Base-by-base conservation (phyloP, 2,113 vertebrate genomes). In the Lipophrys pholis region DNA sequence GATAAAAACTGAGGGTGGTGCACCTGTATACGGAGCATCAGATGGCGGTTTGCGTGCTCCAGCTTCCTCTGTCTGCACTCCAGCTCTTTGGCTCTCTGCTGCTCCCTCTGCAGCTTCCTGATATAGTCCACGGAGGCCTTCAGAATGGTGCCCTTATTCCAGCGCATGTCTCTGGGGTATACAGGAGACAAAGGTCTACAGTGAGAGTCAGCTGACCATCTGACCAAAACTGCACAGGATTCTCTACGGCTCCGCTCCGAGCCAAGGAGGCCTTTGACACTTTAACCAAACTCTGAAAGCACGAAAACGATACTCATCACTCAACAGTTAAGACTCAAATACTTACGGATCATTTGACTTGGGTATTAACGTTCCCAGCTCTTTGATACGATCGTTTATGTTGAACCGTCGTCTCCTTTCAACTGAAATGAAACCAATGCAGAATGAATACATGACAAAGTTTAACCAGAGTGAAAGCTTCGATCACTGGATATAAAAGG, bases 111-210 rank as follows among this genome's bases (percentile, higher is more conserved):
- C 46, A 99, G 91, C 78, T 95, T 97, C 7, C 96, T 94, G 87
- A 98, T 98, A 48, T 98, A 98, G 90, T 98, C 97, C 73, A 98
- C 97, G 0, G 97, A 98, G 0, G 96, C 97, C 80, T 98, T 98
- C 43, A 98, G 91, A 89, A 98, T 98, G 63, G 96, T 98, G 49
- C 97, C 97, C 84, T 98, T 98, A 90, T 98, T 98, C 97, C 96
- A 98, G 79, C 97, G 96, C 94, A 96, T 95, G 84, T 98, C 97
- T 84, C 96, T 98, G 87, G 67, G 72, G 80, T 56, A 81, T 49
- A 66, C 61, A 87, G 87, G n/a, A 87, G 62, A 90, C 85, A 92
- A 87, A 80, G 49, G 70, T 75, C 80, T 74, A 58, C 75, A 89
- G 81, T 91, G 63, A 87, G 87, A 78, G 53, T 85, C 82, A 84